Percentiles rank a stretch among this genome's conserved stretches.
These are phyloP conservation scores for Bombus confusus DNA, from an alignment of 1,140 invertebrate species.

Conservation along the genomic window DNA sequence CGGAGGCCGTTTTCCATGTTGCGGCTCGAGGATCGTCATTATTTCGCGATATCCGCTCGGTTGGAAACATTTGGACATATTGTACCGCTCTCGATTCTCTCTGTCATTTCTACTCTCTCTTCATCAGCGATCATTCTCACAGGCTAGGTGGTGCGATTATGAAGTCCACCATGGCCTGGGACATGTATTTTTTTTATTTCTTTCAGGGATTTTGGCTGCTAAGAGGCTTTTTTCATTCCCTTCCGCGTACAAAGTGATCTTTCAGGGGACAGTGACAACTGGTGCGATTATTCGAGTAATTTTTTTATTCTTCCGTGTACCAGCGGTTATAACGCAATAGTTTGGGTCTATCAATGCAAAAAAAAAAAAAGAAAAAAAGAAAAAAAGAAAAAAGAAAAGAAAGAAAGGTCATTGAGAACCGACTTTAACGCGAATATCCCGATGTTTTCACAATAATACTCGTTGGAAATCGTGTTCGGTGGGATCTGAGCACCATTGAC, in stretches of 20 bases:
- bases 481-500: too few relatives aligned
- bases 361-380: too few relatives aligned
- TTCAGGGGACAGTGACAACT: not conserved
- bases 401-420: too few relatives aligned
- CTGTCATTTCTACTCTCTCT: slow-evolving; percentile 24
- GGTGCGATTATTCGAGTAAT: not conserved
- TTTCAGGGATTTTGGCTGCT: not conserved
- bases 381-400: too few relatives aligned
- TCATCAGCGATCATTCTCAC: slow-evolving; percentile 59
- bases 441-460: too few relatives aligned
- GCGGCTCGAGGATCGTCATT: slow-evolving; percentile 76
- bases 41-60: slow-evolving; percentile 79
- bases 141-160: slow-evolving; percentile 44
- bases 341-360: not conserved
- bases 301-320: not conserved
- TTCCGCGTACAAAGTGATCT: not conserved
- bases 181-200: slow-evolving; percentile 25
- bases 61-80: slow-evolving; percentile 80
- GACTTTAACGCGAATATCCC: too few relatives aligned
- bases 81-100: slow-evolving; percentile 69
- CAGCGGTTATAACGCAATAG: not conserved
- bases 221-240: slow-evolving; percentile 38
- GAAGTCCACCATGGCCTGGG: slow-evolving; percentile 3
- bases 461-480: too few relatives aligned
- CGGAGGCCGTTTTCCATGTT: slow-evolving; percentile 75